phyloP scores from a whole-genome alignment of 2,888 invertebrate genomes.

The Epsilonema sp. region DNA sequence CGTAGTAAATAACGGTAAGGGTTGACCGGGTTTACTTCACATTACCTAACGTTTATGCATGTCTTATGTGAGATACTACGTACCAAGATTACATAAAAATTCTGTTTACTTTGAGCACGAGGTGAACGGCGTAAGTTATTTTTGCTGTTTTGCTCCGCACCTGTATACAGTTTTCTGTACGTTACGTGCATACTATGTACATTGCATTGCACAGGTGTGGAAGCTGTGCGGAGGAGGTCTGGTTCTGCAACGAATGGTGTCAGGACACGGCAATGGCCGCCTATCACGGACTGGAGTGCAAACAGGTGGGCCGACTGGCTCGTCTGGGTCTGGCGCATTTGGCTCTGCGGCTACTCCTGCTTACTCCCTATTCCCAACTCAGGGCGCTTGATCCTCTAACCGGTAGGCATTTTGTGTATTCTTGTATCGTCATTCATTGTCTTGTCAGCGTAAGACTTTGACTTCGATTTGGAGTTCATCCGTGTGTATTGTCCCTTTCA shows the following conservation, averaged over 20 bases:
- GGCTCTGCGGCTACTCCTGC: neutral
- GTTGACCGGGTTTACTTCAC: too few species aligned
- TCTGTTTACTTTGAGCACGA: too few species aligned
- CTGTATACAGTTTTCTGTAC: conserved; percentile 20
- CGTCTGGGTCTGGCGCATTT: neutral
- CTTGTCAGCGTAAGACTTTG: neutral
- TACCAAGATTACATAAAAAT: too few species aligned
- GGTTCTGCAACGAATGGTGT: neutral
- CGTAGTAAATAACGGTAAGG: too few species aligned
- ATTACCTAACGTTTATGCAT: too few species aligned
- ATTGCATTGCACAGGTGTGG: neutral
- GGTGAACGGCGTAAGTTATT: too few species aligned
- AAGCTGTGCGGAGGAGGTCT: neutral
- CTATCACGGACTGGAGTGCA: neutral
- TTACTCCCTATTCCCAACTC: neutral
- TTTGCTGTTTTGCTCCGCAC: conserved; percentile 9
- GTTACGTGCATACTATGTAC: neutral
- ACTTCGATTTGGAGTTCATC: too few species aligned
- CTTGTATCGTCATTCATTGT: neutral
- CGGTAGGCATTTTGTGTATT: neutral
- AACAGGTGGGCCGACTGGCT: conserved; percentile 12
- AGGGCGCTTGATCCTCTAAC: neutral
- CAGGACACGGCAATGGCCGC: neutral
- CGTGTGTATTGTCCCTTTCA: too few species aligned
- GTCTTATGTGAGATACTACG: too few species aligned